Evolutionary conservation across 37 sponge, comb jelly and placozoan species (phyloP).

Genomic region (Theonella swinhoei): DNA sequence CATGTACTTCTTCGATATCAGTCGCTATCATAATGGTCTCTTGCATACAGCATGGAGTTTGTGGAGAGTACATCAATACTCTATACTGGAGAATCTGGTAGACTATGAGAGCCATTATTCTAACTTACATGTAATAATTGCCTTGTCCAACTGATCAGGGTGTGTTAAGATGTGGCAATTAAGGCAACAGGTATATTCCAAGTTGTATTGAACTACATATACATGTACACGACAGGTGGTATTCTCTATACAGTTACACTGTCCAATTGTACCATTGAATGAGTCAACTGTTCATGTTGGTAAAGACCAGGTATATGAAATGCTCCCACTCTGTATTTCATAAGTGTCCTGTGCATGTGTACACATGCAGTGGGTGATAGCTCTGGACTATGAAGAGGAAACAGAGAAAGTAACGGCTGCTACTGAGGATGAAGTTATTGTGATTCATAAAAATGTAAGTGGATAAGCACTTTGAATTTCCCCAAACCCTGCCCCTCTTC

Average conservation of each 20-base stretch:
- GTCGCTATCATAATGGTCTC: no score
- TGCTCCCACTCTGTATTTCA: neutral
- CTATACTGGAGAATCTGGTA: constrained; percentile 64
- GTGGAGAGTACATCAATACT: constrained; percentile 33
- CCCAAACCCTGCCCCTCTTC: no score
- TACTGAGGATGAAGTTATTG: constrained; percentile 25
- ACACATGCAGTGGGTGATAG: constrained; percentile 34
- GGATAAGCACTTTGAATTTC: neutral
- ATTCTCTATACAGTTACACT: constrained; percentile 7
- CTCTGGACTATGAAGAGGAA: constrained; percentile 2
- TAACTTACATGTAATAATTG: neutral
- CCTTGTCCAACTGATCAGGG: constrained; percentile 4
- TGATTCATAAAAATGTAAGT: constrained; percentile 42
- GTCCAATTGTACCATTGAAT: constrained; percentile 7
- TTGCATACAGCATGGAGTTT: constrained; percentile 49
- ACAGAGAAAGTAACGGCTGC: constrained; percentile 14
- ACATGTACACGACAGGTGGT: neutral
- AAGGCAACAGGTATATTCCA: constrained; percentile 18
- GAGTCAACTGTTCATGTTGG: neutral
- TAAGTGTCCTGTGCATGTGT: neutral
- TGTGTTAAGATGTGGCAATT: constrained; percentile 23
- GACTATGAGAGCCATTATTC: no score
- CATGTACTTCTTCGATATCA: no score
- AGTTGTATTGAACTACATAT: neutral
- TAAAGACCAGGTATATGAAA: constrained; percentile 11